Evolutionary conservation across 2,797 vertebrate species (phyloP).

Genomic region (Alca torda): DNA sequence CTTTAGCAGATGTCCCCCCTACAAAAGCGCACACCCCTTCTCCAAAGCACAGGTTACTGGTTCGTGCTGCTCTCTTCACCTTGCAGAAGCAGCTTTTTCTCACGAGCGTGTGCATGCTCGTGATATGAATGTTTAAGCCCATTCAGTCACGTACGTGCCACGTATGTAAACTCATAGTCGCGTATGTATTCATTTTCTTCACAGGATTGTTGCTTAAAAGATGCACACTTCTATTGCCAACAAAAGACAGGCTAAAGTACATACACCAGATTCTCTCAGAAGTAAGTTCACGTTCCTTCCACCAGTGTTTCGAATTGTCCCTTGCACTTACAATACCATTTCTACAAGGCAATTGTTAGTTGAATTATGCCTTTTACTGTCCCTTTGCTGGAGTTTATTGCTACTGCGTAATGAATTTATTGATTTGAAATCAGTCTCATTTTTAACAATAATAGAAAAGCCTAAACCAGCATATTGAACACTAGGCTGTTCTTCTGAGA

Average conservation of each 20-base stretch:
- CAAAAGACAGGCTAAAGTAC: slow-evolving; percentile 88
- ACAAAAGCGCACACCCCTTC: background rate
- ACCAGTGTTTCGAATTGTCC: background rate
- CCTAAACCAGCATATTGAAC: background rate
- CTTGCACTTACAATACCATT: background rate
- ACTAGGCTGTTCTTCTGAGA: background rate
- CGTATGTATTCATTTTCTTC: background rate
- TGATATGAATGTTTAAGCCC: background rate
- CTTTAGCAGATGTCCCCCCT: background rate
- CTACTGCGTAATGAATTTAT: background rate
- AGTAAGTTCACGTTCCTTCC: slow-evolving; percentile 71
- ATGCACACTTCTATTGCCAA: slow-evolving; percentile 87
- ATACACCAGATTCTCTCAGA: slow-evolving; percentile 80
- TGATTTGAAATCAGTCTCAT: background rate
- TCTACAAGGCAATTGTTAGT: rapidly evolving
- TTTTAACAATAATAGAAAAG: background rate
- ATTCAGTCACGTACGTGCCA: background rate
- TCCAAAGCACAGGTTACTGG: background rate
- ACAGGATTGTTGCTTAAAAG: slow-evolving; percentile 90
- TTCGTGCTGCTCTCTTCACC: background rate
- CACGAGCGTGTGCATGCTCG: rapidly evolving
- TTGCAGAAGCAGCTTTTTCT: background rate
- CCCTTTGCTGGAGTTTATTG: background rate
- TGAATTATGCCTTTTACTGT: background rate
- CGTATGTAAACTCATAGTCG: background rate